Evolutionary conservation across 2,113 vertebrate genomes (phyloP).

Genomic region (Nestor notabilis): DNA sequence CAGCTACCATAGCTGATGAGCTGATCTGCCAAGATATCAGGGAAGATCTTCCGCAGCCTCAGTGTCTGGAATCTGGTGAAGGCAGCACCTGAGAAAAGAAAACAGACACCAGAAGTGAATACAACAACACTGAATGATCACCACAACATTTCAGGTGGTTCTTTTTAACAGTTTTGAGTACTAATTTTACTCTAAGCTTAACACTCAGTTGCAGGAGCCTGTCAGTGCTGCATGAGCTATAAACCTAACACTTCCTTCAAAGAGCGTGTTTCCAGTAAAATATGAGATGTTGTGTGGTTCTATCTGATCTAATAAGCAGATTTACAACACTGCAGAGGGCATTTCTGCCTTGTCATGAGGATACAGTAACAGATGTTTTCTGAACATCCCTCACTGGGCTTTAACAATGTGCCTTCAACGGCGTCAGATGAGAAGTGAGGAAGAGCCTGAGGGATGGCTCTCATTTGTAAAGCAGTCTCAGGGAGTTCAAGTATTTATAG

Average conservation of each 20-base stretch:
- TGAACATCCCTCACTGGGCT: not conserved
- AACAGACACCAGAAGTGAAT: not conserved
- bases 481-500: not conserved
- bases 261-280: not conserved
- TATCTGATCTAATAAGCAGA: not conserved
- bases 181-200: not conserved
- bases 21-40: conserved; percentile 88
- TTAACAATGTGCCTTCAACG: not conserved
- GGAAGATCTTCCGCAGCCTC: conserved; percentile 91
- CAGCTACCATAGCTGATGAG: conserved; percentile 98
- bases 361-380: not conserved
- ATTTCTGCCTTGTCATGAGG: not conserved
- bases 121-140: not conserved
- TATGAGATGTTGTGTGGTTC: not conserved
- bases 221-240: not conserved
- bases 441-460: not conserved
- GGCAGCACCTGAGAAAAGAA: conserved; percentile 86
- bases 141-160: not conserved
- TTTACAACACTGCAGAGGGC: not conserved
- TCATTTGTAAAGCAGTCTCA: not conserved
- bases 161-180: not conserved
- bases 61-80: conserved; percentile 97
- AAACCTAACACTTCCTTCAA: not conserved
- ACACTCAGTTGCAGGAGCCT: not conserved
- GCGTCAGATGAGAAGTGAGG: not conserved